phyloP scores from a whole-genome alignment of 1,140 invertebrate species.

The Asbolus verrucosus region DNA sequence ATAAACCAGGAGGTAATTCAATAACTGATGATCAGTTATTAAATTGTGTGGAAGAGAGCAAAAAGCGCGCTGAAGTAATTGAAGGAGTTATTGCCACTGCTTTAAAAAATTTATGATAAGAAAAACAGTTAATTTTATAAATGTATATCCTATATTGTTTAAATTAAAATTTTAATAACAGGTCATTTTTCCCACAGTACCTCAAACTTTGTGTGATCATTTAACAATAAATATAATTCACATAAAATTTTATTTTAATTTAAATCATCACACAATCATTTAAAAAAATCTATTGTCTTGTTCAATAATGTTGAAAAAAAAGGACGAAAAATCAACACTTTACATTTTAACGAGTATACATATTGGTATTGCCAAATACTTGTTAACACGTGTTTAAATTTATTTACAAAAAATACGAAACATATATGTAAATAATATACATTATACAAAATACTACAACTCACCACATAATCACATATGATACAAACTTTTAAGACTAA shows the following conservation, averaged over 20 bases:
- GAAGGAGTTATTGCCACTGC: constrained; percentile 57
- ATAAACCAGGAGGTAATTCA: constrained; percentile 64
- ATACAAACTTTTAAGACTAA: constrained; percentile 46
- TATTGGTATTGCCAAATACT: constrained; percentile 51
- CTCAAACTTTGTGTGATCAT: constrained; percentile 30
- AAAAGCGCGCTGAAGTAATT: constrained; percentile 55
- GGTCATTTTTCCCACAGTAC: constrained; percentile 24
- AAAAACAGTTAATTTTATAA: constrained; percentile 31
- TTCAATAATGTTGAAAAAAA: constrained; percentile 26
- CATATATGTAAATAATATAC: constrained; percentile 50
- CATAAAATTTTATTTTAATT: constrained; percentile 2
- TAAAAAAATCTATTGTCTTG: constrained; percentile 33
- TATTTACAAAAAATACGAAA: constrained; percentile 51
- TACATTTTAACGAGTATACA: constrained; percentile 51
- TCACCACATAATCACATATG: constrained; percentile 42
- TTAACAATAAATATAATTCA: too few relatives aligned
- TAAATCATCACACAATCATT: constrained; percentile 25
- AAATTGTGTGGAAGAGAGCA: constrained; percentile 60
- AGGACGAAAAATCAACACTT: constrained; percentile 40
- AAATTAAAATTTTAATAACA: constrained; percentile 42
- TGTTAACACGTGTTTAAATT: constrained; percentile 46
- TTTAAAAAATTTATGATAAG: constrained; percentile 49
- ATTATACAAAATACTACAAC: constrained; percentile 51
- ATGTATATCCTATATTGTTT: constrained; percentile 43
- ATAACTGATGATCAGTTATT: constrained; percentile 60